Conservation (phyloP, 2,797 vertebrate genomes). For the Schizopygopsis malacanthus region DNA sequence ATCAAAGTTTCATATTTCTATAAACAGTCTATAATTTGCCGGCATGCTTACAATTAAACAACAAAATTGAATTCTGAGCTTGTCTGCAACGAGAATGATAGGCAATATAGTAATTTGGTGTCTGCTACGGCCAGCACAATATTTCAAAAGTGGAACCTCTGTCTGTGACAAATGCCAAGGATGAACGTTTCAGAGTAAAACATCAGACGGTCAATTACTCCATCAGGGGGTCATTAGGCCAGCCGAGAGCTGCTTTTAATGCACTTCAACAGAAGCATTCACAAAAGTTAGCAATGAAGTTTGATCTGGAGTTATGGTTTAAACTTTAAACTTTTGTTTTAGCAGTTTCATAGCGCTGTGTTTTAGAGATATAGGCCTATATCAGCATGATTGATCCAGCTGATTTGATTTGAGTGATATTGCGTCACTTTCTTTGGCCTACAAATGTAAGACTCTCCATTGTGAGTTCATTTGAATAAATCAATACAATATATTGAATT, state of each 20-base stretch:
- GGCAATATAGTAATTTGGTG: conserved; percentile 3
- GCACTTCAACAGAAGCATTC: not conserved
- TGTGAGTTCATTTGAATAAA: not conserved
- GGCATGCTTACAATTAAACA: conserved; percentile 4
- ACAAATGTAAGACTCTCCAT: not conserved
- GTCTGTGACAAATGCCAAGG: not conserved
- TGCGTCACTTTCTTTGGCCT: not conserved
- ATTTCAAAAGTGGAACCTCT: not conserved
- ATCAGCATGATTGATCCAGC: not conserved
- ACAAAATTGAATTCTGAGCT: not conserved
- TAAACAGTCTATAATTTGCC: conserved; percentile 8
- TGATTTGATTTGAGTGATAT: not conserved
- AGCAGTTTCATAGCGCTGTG: not conserved
- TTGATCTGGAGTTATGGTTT: not conserved
- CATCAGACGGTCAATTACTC: conserved; percentile 21
- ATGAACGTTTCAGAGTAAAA: conserved; percentile 10
- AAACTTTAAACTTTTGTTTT: not conserved
- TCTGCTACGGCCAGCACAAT: not conserved
- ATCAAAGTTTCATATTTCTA: not conserved
- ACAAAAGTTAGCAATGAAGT: not conserved
- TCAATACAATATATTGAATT: no score
- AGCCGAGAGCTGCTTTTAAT: conserved; percentile 12
- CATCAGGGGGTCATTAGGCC: conserved; percentile 19
- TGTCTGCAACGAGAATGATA: not conserved
- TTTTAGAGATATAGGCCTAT: not conserved